Evolutionary conservation across 2,888 invertebrate species (phyloP).

Genomic region (Candidula unifasciata): DNA sequence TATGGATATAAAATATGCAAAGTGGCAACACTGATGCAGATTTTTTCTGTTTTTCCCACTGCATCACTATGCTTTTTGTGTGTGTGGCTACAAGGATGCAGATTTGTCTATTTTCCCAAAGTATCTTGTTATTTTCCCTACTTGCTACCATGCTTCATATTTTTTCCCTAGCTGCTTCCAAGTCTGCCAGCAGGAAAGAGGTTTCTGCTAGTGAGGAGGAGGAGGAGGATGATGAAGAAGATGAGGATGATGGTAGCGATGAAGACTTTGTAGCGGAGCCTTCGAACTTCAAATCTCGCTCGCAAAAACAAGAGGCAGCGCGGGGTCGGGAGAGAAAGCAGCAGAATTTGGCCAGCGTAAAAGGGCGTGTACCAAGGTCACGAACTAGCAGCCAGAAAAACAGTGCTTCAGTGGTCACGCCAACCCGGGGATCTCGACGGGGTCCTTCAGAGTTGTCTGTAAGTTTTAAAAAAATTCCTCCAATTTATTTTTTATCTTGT

Average conservation of each 20-base stretch:
- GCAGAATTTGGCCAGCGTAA: background rate
- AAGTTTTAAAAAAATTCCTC: too few relatives aligned
- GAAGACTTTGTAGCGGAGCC: background rate
- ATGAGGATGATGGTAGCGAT: conserved; percentile 51
- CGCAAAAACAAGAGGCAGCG: conserved; percentile 43
- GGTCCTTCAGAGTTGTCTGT: conserved; percentile 72
- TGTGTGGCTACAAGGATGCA: background rate
- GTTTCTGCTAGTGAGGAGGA: conserved; percentile 49
- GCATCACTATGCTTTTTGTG: too few relatives aligned
- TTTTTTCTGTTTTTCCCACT: too few relatives aligned
- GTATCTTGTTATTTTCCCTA: background rate
- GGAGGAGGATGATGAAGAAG: conserved; percentile 53
- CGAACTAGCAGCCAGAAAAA: conserved; percentile 25
- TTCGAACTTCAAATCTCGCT: conserved; percentile 54
- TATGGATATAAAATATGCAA: too few relatives aligned
- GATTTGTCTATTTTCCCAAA: background rate
- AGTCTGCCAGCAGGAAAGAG: conserved; percentile 33
- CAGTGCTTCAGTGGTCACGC: conserved; percentile 1
- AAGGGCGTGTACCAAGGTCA: conserved; percentile 5
- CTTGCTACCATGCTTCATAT: background rate
- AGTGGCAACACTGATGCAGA: too few relatives aligned
- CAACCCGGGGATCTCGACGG: conserved; percentile 58
- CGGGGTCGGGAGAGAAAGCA: conserved; percentile 47
- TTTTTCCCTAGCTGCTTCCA: conserved; percentile 26
- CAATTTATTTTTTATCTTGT: too few relatives aligned